Percentiles rank a stretch among this genome's conserved stretches.
Evolutionary conservation across 2,797 vertebrate genomes (phyloP).

Genomic region (Amphiprion clarkii): DNA sequence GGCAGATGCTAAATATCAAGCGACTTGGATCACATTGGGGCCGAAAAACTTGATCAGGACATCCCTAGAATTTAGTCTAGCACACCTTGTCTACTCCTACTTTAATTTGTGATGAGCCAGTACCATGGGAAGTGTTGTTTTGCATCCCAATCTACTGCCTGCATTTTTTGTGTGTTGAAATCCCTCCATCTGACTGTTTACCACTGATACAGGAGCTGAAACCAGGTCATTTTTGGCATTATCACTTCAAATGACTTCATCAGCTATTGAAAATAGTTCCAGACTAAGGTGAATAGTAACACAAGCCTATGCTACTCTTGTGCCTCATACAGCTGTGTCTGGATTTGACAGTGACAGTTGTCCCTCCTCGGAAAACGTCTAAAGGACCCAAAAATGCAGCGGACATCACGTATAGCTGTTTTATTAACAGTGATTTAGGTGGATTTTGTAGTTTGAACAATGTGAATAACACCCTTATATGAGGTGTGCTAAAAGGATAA

Average conservation of each 20-base stretch:
- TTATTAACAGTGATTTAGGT: neutral
- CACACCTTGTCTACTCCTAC: neutral
- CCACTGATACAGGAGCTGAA: neutral
- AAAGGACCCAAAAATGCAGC: slow-evolving; percentile 27
- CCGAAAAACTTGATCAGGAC: too few species aligned
- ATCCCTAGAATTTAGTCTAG: neutral
- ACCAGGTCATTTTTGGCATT: neutral
- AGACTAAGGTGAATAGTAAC: too few species aligned
- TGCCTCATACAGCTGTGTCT: too few species aligned
- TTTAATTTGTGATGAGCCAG: neutral
- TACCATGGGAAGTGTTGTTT: neutral
- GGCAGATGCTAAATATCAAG: too few species aligned
- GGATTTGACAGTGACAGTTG: too few species aligned
- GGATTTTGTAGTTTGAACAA: slow-evolving; percentile 1
- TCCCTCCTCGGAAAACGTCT: neutral
- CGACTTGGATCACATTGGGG: too few species aligned
- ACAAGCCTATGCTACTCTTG: too few species aligned
- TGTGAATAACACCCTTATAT: slow-evolving; percentile 17
- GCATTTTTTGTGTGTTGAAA: too few species aligned
- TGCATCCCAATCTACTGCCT: too few species aligned
- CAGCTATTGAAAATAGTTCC: too few species aligned
- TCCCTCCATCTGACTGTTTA: too few species aligned
- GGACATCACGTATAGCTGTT: slow-evolving; percentile 10
- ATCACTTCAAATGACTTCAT: neutral
- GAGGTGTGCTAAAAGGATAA: slow-evolving; percentile 19